Evolutionary conservation across 2,888 invertebrate genomes (phyloP), one percentile per base, ranked within the genome.

Genomic region (Ptychoptera albimana): DNA sequence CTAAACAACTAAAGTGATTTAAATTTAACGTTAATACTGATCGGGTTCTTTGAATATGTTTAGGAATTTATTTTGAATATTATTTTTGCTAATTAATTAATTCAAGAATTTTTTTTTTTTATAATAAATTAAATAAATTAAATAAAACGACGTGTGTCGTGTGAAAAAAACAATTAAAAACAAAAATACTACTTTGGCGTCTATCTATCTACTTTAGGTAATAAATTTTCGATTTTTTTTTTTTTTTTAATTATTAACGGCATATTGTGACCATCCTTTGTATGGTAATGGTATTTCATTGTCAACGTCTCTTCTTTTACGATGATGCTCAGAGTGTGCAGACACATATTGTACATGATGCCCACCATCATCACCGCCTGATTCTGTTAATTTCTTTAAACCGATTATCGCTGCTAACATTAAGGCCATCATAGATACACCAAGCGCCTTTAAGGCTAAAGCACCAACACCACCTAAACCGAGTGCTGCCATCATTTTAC

Each of bases 391-490:
- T 49, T 82, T 79, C 66, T 85, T 85, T 37, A 82, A 67, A 2
- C 82, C 84, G 1, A 84, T 72, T 37, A 85, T 71, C n/a, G 77
- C 70, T 37, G 85, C 79, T 45, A 85, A 65, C 74, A 84, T 74
- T 10, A 85, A 61, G 0, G 85, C 85, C 45, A 84, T 59, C 1
- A 80, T 78, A 39, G 84, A 79, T 6, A 76, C 71, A 51, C 77
- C 77, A 42, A 80, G 56, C 0, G 80, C 80, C 67, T 86, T 86
- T 79, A 84, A 79, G 15, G 85, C 82, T 1, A 86, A 23, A 60
- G 82, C 73, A 50, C 79, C 84, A 2, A 85, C 66, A 11, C 81
- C 81, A 31, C 82, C 83, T 9, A 85, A 71, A 37, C 83, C 82
- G 44, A 82, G 68, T 0, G 83, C 80, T 0, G 82, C 81, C 56